Conservation (phyloP, 2,797 vertebrate species). For the Oreochromis mossambicus region DNA sequence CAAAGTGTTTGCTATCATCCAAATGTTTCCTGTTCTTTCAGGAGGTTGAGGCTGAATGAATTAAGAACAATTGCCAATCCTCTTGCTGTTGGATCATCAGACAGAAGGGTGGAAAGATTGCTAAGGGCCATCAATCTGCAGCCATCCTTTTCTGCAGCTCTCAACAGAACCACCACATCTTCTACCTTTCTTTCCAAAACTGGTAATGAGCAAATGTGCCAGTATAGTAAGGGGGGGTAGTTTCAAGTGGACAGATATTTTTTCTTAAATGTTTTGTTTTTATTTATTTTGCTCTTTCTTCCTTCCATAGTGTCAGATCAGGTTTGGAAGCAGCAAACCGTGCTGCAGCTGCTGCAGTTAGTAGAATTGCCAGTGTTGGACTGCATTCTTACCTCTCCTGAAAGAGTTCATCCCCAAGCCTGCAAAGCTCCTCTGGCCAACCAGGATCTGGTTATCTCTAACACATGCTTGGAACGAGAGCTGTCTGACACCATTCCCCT, state of each 20-base stretch:
- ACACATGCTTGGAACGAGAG: conserved; percentile 84
- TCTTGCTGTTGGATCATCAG: conserved; percentile 72
- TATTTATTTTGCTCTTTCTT: neutral
- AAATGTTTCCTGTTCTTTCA: neutral
- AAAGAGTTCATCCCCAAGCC: conserved; percentile 35
- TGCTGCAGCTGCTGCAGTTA: conserved; percentile 82
- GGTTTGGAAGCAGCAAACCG: conserved; percentile 84
- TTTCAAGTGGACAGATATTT: neutral
- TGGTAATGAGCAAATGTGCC: conserved; percentile 57
- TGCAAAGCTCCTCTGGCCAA: conserved; percentile 33
- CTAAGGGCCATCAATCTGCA: conserved; percentile 74
- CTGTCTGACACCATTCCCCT: conserved; percentile 75
- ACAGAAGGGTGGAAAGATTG: conserved; percentile 80
- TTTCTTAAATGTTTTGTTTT: neutral
- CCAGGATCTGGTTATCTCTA: conserved; percentile 83
- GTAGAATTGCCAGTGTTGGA: conserved; percentile 84
- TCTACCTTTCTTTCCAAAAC: conserved; percentile 73
- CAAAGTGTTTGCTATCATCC: neutral
- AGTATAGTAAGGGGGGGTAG: accelerated
- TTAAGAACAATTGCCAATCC: conserved; percentile 81
- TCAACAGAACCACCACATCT: conserved; percentile 25
- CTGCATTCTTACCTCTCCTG: conserved; percentile 77
- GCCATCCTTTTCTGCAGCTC: conserved; percentile 56
- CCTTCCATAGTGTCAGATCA: conserved; percentile 74
- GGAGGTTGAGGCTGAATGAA: conserved; percentile 66